Evolutionary conservation across 2,888 invertebrate species (phyloP), one percentile per base, ranked within the genome.

Genomic region (Galerucella calmariensis): DNA sequence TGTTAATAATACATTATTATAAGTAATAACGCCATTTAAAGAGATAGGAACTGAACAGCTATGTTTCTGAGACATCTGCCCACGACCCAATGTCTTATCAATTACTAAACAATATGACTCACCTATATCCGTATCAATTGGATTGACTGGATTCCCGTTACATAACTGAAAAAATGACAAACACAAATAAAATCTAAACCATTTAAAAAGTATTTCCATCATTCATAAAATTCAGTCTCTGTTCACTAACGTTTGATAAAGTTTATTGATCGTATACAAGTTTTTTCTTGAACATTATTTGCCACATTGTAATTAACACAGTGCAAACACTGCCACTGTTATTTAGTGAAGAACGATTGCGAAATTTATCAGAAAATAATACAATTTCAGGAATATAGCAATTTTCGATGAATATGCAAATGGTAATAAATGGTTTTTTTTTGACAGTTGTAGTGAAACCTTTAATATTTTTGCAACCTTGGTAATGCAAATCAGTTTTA

Each of bases 81-180:
- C 44, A 65, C 63, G 74, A 67, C 75, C 75, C 71, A 72, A 65
- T 71, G 66, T 46, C 63, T 65, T 65, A 65, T 65, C 62, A 41
- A 41, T 35, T 62, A 59, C 24, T 69, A 65, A 74, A 63, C 53
- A 72, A 72, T 48, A 81, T 86, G 85, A 86, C 87, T 86, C 86
- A 88, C 88, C 88, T 85, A 84, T 82, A 77, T 82, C 83, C 77
- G 84, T 83, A 81, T 85, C 85, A 81, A 86, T 85, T 79, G 85
- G 82, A 82, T 85, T 84, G 77, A 87, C 84, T 69, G 88, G 88
- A 81, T 86, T 84, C 82, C 87, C 87, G 81, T 85, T 86, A 83
- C 88, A 88, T 83, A 87, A 84, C 80, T 84, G 83, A 75, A 86
- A 81, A 75, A 85, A 81, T 73, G 83, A 80, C 78, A 86, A 81